Evolutionary conservation across 2,113 vertebrate species (phyloP).

Genomic region (Charina bottae): DNA sequence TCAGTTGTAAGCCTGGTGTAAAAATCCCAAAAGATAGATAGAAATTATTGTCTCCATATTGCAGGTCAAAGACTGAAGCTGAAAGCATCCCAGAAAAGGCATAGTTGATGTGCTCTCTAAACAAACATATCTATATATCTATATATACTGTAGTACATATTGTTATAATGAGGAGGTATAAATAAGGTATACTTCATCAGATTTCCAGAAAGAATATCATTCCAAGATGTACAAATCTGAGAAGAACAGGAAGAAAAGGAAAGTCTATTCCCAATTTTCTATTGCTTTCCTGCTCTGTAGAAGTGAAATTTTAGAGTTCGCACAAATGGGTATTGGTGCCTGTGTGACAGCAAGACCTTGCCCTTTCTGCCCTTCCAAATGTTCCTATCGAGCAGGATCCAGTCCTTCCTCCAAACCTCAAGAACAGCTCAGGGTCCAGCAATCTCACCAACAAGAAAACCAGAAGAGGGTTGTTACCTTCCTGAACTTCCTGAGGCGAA

Average conservation of each 20-base stretch:
- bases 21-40: background rate
- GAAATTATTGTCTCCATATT: background rate
- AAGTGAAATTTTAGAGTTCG: background rate
- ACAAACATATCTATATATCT: background rate
- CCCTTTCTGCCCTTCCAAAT: background rate
- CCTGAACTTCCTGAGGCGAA: background rate
- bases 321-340: background rate
- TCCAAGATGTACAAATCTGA: background rate
- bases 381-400: background rate
- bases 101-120: background rate
- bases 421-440: background rate
- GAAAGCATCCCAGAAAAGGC: background rate
- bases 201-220: background rate
- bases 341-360: background rate
- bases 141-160: too few species aligned
- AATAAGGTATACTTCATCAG: background rate
- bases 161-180: background rate
- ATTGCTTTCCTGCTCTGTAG: background rate
- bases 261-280: background rate
- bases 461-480: background rate
- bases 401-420: background rate
- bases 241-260: background rate
- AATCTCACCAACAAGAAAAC: background rate
- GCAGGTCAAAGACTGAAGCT: background rate
- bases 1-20: background rate